Evolutionary conservation across 2,888 invertebrate species (phyloP).

Genomic region (Acleris emargana): DNA sequence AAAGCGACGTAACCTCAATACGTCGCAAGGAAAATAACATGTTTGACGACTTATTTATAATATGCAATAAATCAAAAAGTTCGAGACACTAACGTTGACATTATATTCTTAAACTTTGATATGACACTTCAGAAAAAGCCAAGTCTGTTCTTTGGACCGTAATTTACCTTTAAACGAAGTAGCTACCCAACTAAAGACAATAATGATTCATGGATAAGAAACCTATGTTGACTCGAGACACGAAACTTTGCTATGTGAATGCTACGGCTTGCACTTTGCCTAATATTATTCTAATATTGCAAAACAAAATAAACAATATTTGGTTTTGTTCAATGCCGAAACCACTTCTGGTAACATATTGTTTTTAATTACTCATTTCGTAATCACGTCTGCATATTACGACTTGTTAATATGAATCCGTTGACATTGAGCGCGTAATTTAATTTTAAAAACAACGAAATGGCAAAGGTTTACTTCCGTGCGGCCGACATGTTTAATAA

Average conservation of each 20-base stretch:
- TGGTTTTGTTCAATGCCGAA: slow-evolving; percentile 15
- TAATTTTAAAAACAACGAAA: slow-evolving; percentile 30
- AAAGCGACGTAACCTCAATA: slow-evolving; percentile 7
- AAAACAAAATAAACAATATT: background rate
- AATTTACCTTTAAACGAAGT: too few species aligned
- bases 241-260: too few species aligned
- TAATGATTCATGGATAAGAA: too few species aligned
- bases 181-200: too few species aligned
- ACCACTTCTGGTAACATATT: slow-evolving; percentile 17
- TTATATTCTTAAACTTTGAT: too few species aligned
- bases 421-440: slow-evolving; percentile 33
- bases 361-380: slow-evolving; percentile 30
- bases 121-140: too few species aligned
- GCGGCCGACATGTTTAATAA: slow-evolving; percentile 23
- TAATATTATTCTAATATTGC: background rate
- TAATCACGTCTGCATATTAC: slow-evolving; percentile 14
- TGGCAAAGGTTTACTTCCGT: slow-evolving; percentile 27
- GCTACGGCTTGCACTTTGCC: background rate
- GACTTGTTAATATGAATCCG: slow-evolving; percentile 18
- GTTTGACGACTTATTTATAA: background rate
- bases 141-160: too few species aligned
- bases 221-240: too few species aligned
- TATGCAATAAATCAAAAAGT: background rate
- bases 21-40: slow-evolving; percentile 1
- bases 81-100: too few species aligned